phyloP scores from a whole-genome alignment of 2,113 vertebrate species.

The Tylochromis polylepis region DNA sequence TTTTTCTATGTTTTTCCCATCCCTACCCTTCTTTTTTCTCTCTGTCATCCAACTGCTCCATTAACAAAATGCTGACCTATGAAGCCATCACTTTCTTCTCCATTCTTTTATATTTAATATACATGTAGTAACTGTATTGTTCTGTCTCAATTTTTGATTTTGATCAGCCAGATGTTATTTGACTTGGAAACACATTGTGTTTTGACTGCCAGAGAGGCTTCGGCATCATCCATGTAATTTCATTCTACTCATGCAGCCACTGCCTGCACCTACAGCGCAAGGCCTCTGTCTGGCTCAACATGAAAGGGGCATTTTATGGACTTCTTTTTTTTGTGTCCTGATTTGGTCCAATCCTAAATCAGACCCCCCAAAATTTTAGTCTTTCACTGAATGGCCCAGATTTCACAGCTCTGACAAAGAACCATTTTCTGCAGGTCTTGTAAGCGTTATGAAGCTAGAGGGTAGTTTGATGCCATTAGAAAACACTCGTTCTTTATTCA shows the following conservation, averaged over 20 bases:
- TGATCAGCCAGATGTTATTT: background rate
- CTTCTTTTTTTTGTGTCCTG: background rate
- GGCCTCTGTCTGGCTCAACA: background rate
- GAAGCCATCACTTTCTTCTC: background rate
- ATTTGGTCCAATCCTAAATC: slow-evolving; percentile 7
- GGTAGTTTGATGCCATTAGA: background rate
- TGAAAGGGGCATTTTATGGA: background rate
- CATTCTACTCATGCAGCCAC: slow-evolving; percentile 27
- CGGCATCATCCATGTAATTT: slow-evolving; percentile 1
- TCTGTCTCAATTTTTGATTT: background rate
- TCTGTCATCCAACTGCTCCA: background rate
- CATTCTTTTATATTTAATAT: slow-evolving; percentile 4
- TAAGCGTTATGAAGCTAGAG: background rate
- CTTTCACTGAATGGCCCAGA: background rate
- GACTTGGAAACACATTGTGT: background rate
- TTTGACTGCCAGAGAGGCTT: background rate
- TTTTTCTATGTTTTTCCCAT: background rate
- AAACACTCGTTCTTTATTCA: background rate
- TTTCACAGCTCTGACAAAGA: background rate
- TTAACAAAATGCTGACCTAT: slow-evolving; percentile 33
- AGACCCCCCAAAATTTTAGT: background rate
- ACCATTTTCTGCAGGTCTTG: background rate
- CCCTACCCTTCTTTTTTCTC: background rate
- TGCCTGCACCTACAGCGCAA: background rate
- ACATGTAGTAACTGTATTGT: background rate